These are phyloP conservation scores for Nomada ruficornis DNA, from an alignment of 2,888 invertebrate species.

Conservation along the genomic window DNA sequence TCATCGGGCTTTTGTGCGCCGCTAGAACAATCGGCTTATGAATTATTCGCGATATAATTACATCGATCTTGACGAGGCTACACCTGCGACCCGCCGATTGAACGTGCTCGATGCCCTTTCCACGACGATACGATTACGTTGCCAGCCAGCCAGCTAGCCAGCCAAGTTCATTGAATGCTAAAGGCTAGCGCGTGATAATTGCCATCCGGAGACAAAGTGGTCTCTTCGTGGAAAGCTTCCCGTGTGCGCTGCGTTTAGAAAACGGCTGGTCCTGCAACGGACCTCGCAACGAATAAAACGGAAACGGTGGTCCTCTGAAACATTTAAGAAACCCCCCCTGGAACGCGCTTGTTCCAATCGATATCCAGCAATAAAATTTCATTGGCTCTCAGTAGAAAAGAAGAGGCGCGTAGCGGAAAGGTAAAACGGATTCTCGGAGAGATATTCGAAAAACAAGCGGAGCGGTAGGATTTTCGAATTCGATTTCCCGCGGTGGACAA, in stretches of 20 bases:
- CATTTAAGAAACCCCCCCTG: no score
- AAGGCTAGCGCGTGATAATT: constrained; percentile 43
- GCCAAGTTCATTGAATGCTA: constrained; percentile 54
- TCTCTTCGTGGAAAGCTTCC: constrained; percentile 7
- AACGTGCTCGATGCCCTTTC: constrained; percentile 37
- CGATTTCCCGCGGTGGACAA: constrained; percentile 38
- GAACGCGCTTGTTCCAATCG: not conserved
- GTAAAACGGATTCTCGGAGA: not conserved
- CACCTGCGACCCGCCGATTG: constrained; percentile 38
- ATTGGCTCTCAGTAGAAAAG: not conserved
- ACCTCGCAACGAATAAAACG: constrained; percentile 7
- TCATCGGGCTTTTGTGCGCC: constrained; percentile 38
- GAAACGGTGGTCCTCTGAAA: not conserved
- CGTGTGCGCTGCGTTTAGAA: constrained; percentile 31
- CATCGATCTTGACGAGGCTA: constrained; percentile 37
- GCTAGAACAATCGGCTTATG: constrained; percentile 58
- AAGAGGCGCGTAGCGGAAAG: not conserved
- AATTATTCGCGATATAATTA: constrained; percentile 62
- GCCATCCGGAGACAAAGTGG: constrained; percentile 27
- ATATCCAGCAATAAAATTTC: constrained; percentile 13
- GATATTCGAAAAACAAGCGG: not conserved
- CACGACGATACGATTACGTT: constrained; percentile 10
- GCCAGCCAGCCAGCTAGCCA: not conserved
- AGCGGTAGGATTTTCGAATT: constrained; percentile 34
- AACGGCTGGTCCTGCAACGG: constrained; percentile 11